Evolutionary conservation across 2,888 invertebrate genomes (phyloP).

Genomic region (Piscicola geometra): DNA sequence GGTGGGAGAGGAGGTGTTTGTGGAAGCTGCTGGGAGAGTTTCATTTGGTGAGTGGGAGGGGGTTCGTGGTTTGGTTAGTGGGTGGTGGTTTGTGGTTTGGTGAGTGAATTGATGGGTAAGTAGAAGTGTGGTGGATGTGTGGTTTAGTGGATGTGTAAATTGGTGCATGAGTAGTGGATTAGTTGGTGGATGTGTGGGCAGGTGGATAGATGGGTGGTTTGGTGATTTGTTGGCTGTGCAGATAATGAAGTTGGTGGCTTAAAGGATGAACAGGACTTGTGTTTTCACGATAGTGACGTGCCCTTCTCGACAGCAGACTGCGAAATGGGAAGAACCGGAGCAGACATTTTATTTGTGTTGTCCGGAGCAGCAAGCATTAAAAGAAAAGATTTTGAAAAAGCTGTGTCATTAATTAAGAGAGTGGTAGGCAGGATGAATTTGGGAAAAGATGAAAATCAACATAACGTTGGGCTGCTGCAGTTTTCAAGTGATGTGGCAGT

Average conservation of each 20-base stretch:
- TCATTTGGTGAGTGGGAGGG: constrained; percentile 4
- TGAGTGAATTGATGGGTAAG: too few species aligned
- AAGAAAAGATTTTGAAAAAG: not conserved
- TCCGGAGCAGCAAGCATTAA: not conserved
- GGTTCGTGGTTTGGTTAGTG: too few species aligned
- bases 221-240: too few species aligned
- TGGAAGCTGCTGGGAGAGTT: not conserved
- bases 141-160: too few species aligned
- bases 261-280: too few species aligned
- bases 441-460: not conserved
- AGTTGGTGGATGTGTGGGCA: too few species aligned
- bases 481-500: not conserved
- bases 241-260: too few species aligned
- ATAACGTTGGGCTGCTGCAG: not conserved
- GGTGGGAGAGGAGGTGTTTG: not conserved
- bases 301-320: constrained; percentile 23
- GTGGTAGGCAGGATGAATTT: not conserved
- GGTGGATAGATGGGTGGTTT: too few species aligned
- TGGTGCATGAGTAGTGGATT: too few species aligned
- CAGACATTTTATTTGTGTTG: not conserved
- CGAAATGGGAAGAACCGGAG: not conserved
- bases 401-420: not conserved
- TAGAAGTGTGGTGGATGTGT: not conserved
- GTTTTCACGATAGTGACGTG: too few species aligned
- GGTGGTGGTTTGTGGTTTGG: not conserved